These are phyloP conservation scores for Danio choprae DNA, from an alignment of 2,797 vertebrate genomes.

Conservation along the genomic window DNA sequence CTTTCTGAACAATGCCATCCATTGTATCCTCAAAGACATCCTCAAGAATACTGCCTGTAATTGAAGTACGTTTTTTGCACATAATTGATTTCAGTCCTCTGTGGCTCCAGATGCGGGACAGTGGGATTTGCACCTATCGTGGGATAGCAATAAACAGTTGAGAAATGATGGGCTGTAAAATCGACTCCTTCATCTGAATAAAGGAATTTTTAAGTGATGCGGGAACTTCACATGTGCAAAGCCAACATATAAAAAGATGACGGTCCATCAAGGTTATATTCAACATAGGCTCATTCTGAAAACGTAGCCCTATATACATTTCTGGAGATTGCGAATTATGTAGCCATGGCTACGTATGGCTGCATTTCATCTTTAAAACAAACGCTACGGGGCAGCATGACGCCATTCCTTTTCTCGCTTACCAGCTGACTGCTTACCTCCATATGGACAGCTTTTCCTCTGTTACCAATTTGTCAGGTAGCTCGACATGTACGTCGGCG, in stretches of 20 bases:
- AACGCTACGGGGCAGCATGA: too few relatives aligned
- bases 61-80: conserved; percentile 47
- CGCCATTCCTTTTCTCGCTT: too few relatives aligned
- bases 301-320: too few relatives aligned
- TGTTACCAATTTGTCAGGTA: too few relatives aligned
- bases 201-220: not conserved
- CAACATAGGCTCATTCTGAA: too few relatives aligned
- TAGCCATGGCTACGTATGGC: too few relatives aligned
- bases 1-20: conserved; percentile 48
- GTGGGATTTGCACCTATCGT: conserved; percentile 45
- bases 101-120: conserved; percentile 52
- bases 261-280: too few relatives aligned
- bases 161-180: conserved; percentile 23
- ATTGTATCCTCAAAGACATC: conserved; percentile 45
- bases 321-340: too few relatives aligned
- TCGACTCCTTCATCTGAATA: conserved; percentile 38
- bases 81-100: conserved; percentile 46
- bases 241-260: conserved; percentile 3
- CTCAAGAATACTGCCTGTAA: conserved; percentile 37
- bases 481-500: too few relatives aligned
- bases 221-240: not conserved
- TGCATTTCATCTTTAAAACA: too few relatives aligned
- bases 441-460: too few relatives aligned
- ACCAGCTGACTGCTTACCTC: too few relatives aligned
- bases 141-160: conserved; percentile 5